These are phyloP conservation scores for Arremon brunneinucha DNA, from an alignment of 2,797 vertebrate species.

Conservation along the genomic window DNA sequence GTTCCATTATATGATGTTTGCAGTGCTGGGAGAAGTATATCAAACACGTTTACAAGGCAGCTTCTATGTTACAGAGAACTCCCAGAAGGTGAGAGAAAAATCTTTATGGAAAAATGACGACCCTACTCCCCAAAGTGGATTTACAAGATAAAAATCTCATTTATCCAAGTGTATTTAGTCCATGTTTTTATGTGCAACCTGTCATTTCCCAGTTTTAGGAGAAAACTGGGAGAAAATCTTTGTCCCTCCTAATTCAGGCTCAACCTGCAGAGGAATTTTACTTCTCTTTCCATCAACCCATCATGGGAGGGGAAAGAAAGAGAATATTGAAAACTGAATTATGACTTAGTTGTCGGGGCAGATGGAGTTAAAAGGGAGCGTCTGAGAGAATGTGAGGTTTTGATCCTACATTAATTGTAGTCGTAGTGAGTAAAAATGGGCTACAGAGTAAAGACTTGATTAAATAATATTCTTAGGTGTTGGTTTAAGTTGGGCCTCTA, in stretches of 20 bases:
- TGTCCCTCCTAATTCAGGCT: background rate
- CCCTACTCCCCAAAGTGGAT: background rate
- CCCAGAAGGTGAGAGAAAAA: background rate
- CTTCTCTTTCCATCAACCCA: background rate
- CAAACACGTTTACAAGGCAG: background rate
- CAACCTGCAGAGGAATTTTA: background rate
- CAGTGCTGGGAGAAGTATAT: background rate
- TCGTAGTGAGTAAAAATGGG: background rate
- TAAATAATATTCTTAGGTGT: background rate
- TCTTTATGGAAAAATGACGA: background rate
- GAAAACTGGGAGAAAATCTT: background rate
- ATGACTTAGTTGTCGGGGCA: background rate
- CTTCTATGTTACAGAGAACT: background rate
- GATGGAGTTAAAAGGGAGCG: background rate
- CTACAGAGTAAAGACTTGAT: background rate
- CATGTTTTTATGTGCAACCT: background rate
- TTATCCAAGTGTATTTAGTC: background rate
- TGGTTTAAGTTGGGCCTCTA: background rate
- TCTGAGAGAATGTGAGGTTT: background rate
- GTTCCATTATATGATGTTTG: slow-evolving; percentile 5
- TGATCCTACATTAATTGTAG: background rate
- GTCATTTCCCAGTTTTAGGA: background rate
- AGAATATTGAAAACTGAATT: background rate
- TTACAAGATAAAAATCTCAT: background rate
- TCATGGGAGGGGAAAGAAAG: background rate